Evolutionary conservation across 2,888 invertebrate genomes (phyloP), one percentile per base, ranked within the genome.

Genomic region (Gastrophysa polygoni): DNA sequence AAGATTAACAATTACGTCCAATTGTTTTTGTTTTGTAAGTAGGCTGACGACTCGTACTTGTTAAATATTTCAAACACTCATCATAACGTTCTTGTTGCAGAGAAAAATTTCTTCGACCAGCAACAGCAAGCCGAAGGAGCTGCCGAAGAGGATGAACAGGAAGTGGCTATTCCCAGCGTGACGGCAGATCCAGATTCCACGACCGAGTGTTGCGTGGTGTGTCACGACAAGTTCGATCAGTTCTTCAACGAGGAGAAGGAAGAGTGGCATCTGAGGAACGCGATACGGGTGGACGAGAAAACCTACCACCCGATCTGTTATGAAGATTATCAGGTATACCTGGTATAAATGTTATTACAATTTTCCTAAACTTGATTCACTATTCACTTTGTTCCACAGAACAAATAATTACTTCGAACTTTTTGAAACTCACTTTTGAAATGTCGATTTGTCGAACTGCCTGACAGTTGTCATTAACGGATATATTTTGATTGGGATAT

Each of bases 201-300:
- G 7, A 86, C 89, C 73, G 86, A 87, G 54, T 81, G 65, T 44
- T 98, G 98, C 82, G 91, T 91, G 68, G 91, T 97, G 55, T 99
- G 98, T 82, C 90, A 91, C 11, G 98, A 99, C 83, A 86, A 86
- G 68, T 98, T 99, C 83, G 93, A 96, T 70, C 93, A 95, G 81
- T 97, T 95, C 84, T 99, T 93, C 84, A 93, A 97, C 80, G 96
- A 98, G 82, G 98, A 99, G 74, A 89, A 91, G 69, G 99, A 99
- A 80, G 97, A 96, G 78, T 99, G 99, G 99, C 95, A 96, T 78
- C 85, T 98, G 24, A 83, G 91, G 66, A 91, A 94, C 78, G 95
- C 97, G 0, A 84, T 93, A 17, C 85, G 88, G 5, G 88, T 91
- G 29, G 90, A 93, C 59, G 89, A 87, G 0, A 86, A 87, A 66